Evolutionary conservation across 2,888 invertebrate species (phyloP), one percentile per base, ranked within the genome.

Genomic region (Acleris laterana): DNA sequence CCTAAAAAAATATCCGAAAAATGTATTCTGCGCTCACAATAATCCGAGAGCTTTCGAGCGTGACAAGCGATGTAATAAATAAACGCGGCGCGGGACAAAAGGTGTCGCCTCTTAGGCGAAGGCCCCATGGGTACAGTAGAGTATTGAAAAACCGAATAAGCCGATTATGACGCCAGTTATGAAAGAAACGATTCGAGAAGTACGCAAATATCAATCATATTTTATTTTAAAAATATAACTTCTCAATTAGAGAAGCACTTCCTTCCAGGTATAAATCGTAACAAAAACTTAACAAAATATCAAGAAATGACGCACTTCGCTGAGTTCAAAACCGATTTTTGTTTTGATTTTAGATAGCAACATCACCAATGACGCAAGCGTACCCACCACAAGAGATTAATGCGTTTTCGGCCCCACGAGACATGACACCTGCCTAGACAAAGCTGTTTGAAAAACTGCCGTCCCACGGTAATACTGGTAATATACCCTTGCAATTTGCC

Each of bases 1-100:
- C 66, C 46, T 60, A 66, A 52, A 51, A 61, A 57, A 62, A 65
- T 51, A 56, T 46, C 44, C 56, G 13, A 56, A 57, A 60, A 60
- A 65, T 61, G 55, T 61, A 56, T 65, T 44, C 49, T 13, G 60
- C 50, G 55, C 28, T 38, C 48, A 48, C 53, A 38, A 32, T 65
- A 65, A 60, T 60, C 64, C 60, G 20, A 60, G 49, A 49, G 28
- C 46, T 20, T 20, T 38, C 53, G 42, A 28, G 28, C 32, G 38
- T 19, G 32, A 52, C 59, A 20, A 19, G 60, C 32, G 44, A 59
- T 48, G 46, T 59, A 52, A 58, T 63, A 59, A 60, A 65, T 61
- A 65, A 65, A 48, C 32, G n/a, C 17, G 17, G 17, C 0, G 20
- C 0, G 20, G 22, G 55, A 16, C 38, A 49, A 64, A 60, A 60